Evolutionary conservation across 2,888 invertebrate species (phyloP), one percentile per base, ranked within the genome.

Genomic region (Spisula solida): DNA sequence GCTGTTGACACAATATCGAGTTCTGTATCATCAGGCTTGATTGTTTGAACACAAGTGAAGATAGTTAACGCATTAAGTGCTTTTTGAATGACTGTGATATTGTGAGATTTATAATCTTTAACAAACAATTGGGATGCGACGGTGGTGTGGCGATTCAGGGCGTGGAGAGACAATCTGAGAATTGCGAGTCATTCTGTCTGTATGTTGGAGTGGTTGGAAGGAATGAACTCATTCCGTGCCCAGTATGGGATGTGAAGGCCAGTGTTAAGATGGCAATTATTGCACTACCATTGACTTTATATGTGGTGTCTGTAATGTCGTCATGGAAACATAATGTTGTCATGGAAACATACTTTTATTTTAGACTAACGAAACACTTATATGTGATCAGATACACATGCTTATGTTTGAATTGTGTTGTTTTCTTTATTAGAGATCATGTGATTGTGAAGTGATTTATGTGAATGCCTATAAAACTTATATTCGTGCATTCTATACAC

Each of bases 51-150:
- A 25, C n/a, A 31, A 31, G 31, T 31, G 29, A 31, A 31, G 75
- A 6, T 75, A 6, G 75, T 34, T 14, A 75, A 31, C 31, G 75
- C 75, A 31, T 75, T 18, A 75, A 34, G 29, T 31, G 31, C 34
- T 75, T 75, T 70, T 75, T 31, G 34, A 75, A 75, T 14, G 75
- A 75, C 75, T 75, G 75, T 75, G 75, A 75, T 75, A 75, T 18
- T 14, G 75, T 25, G 12, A 31, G 75, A 75, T 75, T 75, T 12
- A 75, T 16, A 75, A 75, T 34, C 75, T 75, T 18, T 31, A 25
- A 41, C 41, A 41, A 41, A 41, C 41, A 41, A 41, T 41, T 2
- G 41, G 41, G 2, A 41, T 41, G 41, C 8, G 41, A 8, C 41
- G 8, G 41, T 41, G 41, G 41, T 8, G 41, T 41, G 41, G 41